Base-by-base conservation (phyloP, 2,888 invertebrate species). In the Meloe dianella region DNA sequence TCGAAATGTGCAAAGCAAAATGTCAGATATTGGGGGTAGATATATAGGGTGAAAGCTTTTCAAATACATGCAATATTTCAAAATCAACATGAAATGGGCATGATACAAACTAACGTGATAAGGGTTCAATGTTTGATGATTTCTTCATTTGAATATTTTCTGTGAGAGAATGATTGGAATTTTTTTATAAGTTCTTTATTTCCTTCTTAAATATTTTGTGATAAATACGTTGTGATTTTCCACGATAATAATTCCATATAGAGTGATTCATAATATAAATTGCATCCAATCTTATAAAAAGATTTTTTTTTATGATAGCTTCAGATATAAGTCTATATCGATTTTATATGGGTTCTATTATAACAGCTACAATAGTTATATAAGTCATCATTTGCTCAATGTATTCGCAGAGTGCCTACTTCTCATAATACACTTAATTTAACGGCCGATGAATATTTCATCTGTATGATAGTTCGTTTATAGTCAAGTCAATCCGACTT, bases 61-160 rank as follows among this genome's bases (percentile, higher is more conserved):
- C 60, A 75, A 75, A 74, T 77, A 75, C 73, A 71, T 70, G 74
- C 68, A 76, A 78, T 78, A 77, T 78, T 77, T 78, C 77, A 78
- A 75, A 75, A 71, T 75, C 76, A 68, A 64, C 38, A 72, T 71
- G 74, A 71, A 76, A 71, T 73, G 75, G 74, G 70, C 75, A 72
- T 73, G 75, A 76, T 78, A 75, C 77, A 77, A n/a, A 78, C 75
- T 75, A 76, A 75, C 22, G 47, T 54, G 54, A 54, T 24, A 54
- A 54, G 54, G 54, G 54, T 54, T 54, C 17, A 41, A 17, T 12
- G 22, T 24, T 54, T 22, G 10, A 24, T 24, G 22, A 3, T 54
- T 54, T 12, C 54, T 24, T 54, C 20, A 47, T 47, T 17, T 17
- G 27, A 27, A 27, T 27, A 27, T 27, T 27, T 27, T 2, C 27